Evolutionary conservation across 2,888 invertebrate genomes (phyloP), one percentile per base, ranked within the genome.

Genomic region (Deilephila porcellus): DNA sequence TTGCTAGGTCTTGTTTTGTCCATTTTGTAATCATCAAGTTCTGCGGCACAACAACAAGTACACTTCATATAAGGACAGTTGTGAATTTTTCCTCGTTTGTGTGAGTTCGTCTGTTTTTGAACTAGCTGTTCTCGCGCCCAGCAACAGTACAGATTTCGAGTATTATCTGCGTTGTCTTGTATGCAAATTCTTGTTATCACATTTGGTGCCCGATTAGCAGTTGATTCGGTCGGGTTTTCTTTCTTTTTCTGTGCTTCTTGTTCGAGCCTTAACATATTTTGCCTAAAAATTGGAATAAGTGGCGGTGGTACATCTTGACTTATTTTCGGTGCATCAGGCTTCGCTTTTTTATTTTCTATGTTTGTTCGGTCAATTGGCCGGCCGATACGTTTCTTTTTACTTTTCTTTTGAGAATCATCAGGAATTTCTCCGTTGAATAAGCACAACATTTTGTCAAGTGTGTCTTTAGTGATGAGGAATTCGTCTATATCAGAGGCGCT

Each of bases 381-480:
- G 76, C 75, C 37, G 70, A 70, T 67, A 71, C 32, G 37, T 73
- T 74, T 75, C n/a, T 76, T 77, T 70, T 72, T 67, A 29, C 71
- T 74, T 73, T 71, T 63, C 56, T 77, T 79, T 71, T 53, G 77
- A 19, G 74, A 72, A 60, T 72, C 60, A 14, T 14, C 25, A 25
- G 20, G 52, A n/a, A 60, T 45, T 20, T 76, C 70, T 34, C 79
- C 81, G 32, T 76, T 74, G 71, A 91, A 80, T 25, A 90, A 32
- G 73, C 74, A 79, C 32, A 93, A 77, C 87, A 93, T 91, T 87
- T 91, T 93, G 71, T 89, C 86, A 3, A 93, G 83, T 11, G 93
- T 89, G 75, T 93, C 93, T 63, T 82, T 67, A 11, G 88, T 88
- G 67, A 88, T 74, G 0, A 88, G 80, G 5, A 81, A 77, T 4